Evolutionary conservation across 2,113 vertebrate species (phyloP), one percentile per base, ranked within the genome.

Genomic region (Phalacrocorax brasilianus): DNA sequence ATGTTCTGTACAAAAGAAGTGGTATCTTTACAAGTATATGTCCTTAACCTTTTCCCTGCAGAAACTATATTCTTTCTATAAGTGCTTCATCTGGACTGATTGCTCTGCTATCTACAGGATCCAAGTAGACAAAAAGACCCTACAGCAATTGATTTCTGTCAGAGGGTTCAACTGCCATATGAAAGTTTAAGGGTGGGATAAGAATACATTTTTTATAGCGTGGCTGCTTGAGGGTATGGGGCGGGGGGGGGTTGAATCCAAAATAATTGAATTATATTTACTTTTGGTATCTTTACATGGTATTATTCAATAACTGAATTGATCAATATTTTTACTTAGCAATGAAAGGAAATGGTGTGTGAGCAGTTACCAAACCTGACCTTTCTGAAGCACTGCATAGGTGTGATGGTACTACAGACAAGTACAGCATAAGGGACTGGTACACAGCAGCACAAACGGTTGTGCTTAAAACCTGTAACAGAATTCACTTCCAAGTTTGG

Each of bases 11-110:
- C 42, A 14, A 55, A 5, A 56, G 14, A 24, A 35, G 11, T 13
- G 5, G 50, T 8, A 9, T 28, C 38, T 32, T 55, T 33, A 28
- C n/a, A 50, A 11, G 35, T 66, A 5, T 14, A 27, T 20, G 11
- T 98, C 98, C 98, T 99, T 99, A 98, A 99, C 97, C 4, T 35
- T 52, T 8, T 91, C 38, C 80, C 66, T 89, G 21, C 98, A 99
- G 99, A 73, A 99, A 99, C 97, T 99, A 99, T 84, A 99, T 99
- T 93, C 98, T 99, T 84, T 99, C 99, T 68, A 99, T 99, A 95
- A 99, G 99, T 78, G 99, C 98, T 92, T 99, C 99, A 3, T 99
- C 99, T 17, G 99, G 99, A 74, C 98, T 99, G 94, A 99, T 99
- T 45, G 99, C 99, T 91, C 98, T 99, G 97, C 98, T 99, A 11